Evolutionary conservation across 2,113 vertebrate species (phyloP).

Genomic region (Osmerus eperlanus): DNA sequence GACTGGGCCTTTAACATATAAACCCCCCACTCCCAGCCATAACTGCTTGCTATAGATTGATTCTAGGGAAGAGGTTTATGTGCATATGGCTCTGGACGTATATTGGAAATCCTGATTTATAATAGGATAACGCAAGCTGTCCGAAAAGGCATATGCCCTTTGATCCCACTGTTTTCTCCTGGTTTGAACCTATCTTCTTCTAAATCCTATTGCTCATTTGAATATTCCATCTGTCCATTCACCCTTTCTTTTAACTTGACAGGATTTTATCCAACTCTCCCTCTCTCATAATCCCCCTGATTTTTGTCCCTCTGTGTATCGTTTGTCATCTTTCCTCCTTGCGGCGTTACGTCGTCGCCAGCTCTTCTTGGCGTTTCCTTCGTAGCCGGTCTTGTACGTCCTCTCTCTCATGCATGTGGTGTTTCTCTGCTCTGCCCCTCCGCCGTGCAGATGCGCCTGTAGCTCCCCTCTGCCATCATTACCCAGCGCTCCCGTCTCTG

Average conservation of each 20-base stretch:
- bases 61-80: neutral
- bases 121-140: slow-evolving; percentile 27
- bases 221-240: slow-evolving; percentile 8
- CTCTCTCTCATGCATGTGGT: neutral
- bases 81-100: too few relatives aligned
- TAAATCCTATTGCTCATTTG: slow-evolving; percentile 15
- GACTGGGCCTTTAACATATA: too few relatives aligned
- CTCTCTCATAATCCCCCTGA: slow-evolving; percentile 15
- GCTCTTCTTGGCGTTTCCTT: slow-evolving; percentile 22
- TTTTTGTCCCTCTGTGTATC: neutral
- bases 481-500: neutral
- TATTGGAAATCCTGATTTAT: slow-evolving; percentile 17
- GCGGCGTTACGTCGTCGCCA: slow-evolving; percentile 29
- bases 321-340: neutral
- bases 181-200: slow-evolving; percentile 36
- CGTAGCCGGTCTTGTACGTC: slow-evolving; percentile 37
- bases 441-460: neutral
- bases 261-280: neutral
- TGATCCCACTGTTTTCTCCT: slow-evolving; percentile 19
- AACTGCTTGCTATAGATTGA: neutral
- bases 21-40: too few relatives aligned
- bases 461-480: neutral
- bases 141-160: slow-evolving; percentile 14
- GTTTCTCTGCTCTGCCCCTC: too few relatives aligned
- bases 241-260: neutral